These are phyloP conservation scores for Epirrita christyi DNA, from an alignment of 2,888 invertebrate species.

Conservation along the genomic window DNA sequence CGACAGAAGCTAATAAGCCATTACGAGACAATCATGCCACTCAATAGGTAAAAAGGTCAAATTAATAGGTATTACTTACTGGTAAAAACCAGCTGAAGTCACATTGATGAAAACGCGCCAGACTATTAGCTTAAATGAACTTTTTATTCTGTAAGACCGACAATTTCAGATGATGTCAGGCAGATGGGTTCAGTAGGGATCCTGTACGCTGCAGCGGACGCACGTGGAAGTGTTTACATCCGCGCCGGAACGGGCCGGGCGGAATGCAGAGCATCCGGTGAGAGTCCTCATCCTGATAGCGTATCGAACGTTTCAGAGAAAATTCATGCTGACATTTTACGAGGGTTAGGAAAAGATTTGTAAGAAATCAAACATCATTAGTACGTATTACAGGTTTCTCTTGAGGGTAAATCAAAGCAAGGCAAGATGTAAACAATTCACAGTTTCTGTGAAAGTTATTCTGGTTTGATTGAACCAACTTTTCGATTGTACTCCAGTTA, in stretches of 20 bases:
- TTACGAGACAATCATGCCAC: background rate
- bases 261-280: conserved; percentile 54
- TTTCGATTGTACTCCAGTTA: conserved; percentile 5
- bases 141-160: conserved; percentile 39
- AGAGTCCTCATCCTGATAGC: conserved; percentile 23
- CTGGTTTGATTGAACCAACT: conserved; percentile 1
- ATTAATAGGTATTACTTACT: background rate
- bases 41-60: conserved; percentile 1
- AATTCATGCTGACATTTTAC: conserved; percentile 9
- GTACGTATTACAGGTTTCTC: no score
- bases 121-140: conserved; percentile 27
- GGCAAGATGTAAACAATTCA: no score
- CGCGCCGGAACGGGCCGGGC: conserved; percentile 52
- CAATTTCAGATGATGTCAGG: conserved; percentile 35
- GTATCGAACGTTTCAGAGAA: conserved; percentile 11
- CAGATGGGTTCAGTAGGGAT: conserved; percentile 40
- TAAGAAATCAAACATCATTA: no score
- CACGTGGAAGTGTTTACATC: conserved; percentile 79
- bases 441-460: no score
- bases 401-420: background rate
- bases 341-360: background rate
- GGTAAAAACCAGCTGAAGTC: conserved; percentile 7
- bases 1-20: conserved; percentile 10
- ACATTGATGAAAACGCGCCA: conserved; percentile 23
- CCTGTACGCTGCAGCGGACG: conserved; percentile 57